Evolutionary conservation across 2,113 vertebrate genomes (phyloP), one percentile per base, ranked within the genome.

Genomic region (Pseudorhombus dupliciocellatus): DNA sequence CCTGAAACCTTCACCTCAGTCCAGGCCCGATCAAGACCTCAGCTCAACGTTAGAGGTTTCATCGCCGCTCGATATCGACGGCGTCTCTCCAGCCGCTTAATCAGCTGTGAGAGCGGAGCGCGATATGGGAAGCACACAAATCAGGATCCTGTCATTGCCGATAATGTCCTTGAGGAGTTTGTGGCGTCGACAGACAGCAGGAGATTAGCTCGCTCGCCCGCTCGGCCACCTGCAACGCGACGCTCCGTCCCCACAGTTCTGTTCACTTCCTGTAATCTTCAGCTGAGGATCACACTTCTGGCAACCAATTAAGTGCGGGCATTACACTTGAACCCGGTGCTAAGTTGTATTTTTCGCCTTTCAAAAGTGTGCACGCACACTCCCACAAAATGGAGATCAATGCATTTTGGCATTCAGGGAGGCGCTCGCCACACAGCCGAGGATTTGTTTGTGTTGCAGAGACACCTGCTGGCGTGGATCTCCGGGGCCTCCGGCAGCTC

Each of bases 401-500:
- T 79, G 50, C 21, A 24, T 66, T 58, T 20, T 51, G 64, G 42
- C 72, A 59, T 67, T 66, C 51, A 65, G 5, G 40, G 46, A 70
- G 37, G 57, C 56, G 4, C 52, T 62, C 21, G 50, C 30, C 56
- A 25, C 16, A 54, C 66, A 65, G 44, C 14, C 5, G 22, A 28
- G 48, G 26, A 40, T 71, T 70, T 68, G 50, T 80, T 79, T 86
- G 88, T 88, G 83, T 75, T 75, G 66, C 80, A 89, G 88, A 87
- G 90, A 85, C 91, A 84, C 81, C 90, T 91, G 60, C 88, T 90
- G 91, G 90, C 60, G 7, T 7, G 25, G 10, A 5, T 34, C 42
- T 15, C 42, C 42, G 6, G 42, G 42, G 42, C 18, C 8, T 46
- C 12, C 34, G 12, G 34, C 34, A 37, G 34, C 34, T 37, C 34